Conservation (phyloP, 2,113 vertebrate genomes). For the Chrysemys picta region DNA sequence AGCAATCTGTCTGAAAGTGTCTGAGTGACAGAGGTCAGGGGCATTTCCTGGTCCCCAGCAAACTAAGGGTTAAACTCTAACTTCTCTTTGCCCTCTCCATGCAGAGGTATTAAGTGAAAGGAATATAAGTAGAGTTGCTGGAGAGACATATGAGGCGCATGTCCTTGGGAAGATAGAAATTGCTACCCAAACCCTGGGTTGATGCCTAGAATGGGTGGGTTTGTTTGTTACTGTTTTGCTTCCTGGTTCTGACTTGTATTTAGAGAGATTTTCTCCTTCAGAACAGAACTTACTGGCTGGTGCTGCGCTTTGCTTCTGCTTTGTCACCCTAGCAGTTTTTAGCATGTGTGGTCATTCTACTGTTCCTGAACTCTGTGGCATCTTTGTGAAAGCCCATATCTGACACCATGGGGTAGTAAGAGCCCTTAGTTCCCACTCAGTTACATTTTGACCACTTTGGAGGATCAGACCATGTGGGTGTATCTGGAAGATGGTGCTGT, state of each 20-base stretch:
- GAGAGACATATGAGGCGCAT: slow-evolving; percentile 14
- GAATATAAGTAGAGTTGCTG: neutral
- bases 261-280: slow-evolving; percentile 12
- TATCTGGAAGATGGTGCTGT: neutral
- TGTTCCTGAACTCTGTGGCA: neutral
- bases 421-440: neutral
- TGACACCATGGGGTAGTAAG: neutral
- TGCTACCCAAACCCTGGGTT: neutral
- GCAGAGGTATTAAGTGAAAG: neutral
- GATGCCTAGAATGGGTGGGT: neutral
- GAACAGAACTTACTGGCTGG: neutral
- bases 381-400: neutral
- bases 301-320: slow-evolving; percentile 17
- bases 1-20: neutral
- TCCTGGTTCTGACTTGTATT: slow-evolving; percentile 40
- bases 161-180: neutral
- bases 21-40: neutral
- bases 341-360: neutral
- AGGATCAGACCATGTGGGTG: neutral
- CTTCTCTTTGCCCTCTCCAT: slow-evolving; percentile 30
- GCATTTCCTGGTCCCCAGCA: neutral
- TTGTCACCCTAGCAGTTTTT: neutral
- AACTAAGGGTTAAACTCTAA: slow-evolving; percentile 13
- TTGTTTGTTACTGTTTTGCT: slow-evolving; percentile 49
- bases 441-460: neutral